Evolutionary conservation across 2,888 invertebrate genomes (phyloP).

Genomic region (Tipula unca): DNA sequence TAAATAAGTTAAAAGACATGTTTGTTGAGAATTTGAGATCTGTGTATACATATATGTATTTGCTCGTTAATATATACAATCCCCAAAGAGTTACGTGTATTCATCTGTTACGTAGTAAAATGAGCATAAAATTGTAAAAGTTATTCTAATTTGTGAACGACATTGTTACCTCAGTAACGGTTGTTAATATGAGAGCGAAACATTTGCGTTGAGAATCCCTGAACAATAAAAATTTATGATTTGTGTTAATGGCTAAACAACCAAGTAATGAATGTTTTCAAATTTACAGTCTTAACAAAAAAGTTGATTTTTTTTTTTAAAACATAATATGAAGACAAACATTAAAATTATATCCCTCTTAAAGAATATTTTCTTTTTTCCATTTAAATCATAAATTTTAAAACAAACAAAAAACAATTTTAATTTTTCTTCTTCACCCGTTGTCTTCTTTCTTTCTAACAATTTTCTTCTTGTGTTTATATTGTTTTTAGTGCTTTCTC

Average conservation of each 20-base stretch:
- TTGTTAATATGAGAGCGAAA: background rate
- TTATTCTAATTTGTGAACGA: background rate
- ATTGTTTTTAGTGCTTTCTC: background rate
- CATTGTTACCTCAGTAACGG: background rate
- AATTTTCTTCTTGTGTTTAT: background rate
- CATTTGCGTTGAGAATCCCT: background rate
- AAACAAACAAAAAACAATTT: background rate
- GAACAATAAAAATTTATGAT: background rate
- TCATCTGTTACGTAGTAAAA: background rate
- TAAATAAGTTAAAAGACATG: background rate
- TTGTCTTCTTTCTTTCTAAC: background rate
- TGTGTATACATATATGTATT: background rate
- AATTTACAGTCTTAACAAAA: background rate
- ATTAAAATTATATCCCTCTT: constrained; percentile 2
- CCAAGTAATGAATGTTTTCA: background rate
- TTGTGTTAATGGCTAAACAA: background rate
- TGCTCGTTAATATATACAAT: background rate
- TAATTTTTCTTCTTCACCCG: background rate
- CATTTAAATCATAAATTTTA: constrained; percentile 14
- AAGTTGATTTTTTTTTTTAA: background rate
- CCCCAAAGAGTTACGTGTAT: background rate
- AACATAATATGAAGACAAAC: background rate
- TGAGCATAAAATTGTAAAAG: background rate
- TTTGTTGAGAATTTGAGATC: background rate
- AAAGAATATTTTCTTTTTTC: background rate